Evolutionary conservation across 37 sponge, comb jelly and placozoan genomes (phyloP).

Genomic region (Spongia lamella): DNA sequence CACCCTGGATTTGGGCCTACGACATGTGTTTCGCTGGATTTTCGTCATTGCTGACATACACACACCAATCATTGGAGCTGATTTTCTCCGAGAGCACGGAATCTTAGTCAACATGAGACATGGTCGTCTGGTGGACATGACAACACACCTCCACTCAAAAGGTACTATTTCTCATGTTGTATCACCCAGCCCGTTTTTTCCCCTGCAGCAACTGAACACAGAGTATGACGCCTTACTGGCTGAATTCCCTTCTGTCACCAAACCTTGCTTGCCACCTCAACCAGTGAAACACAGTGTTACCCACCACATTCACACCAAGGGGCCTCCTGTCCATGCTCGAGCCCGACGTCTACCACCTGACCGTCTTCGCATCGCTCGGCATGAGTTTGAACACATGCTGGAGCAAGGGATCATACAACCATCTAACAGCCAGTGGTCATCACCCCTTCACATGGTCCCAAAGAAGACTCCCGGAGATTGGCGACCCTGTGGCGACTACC

Average conservation of each 20-base stretch:
- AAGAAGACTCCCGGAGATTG: slow-evolving; percentile 55
- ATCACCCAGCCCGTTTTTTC: slow-evolving; percentile 37
- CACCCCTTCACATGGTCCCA: slow-evolving; percentile 58
- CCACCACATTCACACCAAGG: slow-evolving; percentile 66
- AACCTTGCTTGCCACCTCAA: slow-evolving; percentile 7
- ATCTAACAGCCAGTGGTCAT: slow-evolving; percentile 66
- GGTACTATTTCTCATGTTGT: slow-evolving; percentile 13
- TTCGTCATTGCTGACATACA: slow-evolving; percentile 72
- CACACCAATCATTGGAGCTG: slow-evolving; percentile 65
- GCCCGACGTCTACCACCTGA: slow-evolving; percentile 63
- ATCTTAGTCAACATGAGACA: slow-evolving; percentile 58
- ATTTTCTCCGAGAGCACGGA: slow-evolving; percentile 58
- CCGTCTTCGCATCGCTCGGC: slow-evolving; percentile 44
- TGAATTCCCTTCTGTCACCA: slow-evolving; percentile 46
- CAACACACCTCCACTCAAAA: slow-evolving; percentile 33
- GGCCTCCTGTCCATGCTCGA: slow-evolving; percentile 63
- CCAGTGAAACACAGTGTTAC: slow-evolving; percentile 52
- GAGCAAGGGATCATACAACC: slow-evolving; percentile 68
- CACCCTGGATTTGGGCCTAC: slow-evolving; percentile 57
- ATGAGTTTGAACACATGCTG: slow-evolving; percentile 72
- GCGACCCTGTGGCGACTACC: slow-evolving; percentile 68
- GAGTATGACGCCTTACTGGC: slow-evolving; percentile 43
- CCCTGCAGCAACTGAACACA: slow-evolving; percentile 16
- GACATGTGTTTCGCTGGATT: slow-evolving; percentile 58
- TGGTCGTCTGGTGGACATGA: slow-evolving; percentile 24